These are phyloP conservation scores for Leptopilina drosophilae DNA, from an alignment of 2,888 invertebrate species.

Conservation along the genomic window DNA sequence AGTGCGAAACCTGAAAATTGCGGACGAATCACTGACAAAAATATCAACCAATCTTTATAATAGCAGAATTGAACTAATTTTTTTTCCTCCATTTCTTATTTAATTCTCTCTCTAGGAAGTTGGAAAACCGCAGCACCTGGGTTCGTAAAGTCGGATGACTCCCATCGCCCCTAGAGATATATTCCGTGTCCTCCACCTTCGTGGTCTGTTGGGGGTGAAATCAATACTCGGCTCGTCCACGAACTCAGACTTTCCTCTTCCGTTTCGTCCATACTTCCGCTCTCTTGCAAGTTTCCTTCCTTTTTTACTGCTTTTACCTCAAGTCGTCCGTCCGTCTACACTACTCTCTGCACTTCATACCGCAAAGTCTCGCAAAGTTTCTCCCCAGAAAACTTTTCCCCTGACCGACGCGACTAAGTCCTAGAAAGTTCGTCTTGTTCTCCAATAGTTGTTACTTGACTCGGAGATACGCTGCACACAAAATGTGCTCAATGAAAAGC, in stretches of 20 bases:
- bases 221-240: constrained; percentile 58
- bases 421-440: constrained; percentile 11
- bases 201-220: constrained; percentile 64
- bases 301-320: constrained; percentile 10
- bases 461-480: background rate
- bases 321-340: constrained; percentile 5
- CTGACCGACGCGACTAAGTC: constrained; percentile 1
- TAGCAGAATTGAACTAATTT: background rate
- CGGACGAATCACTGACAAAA: no score
- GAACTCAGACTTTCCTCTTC: constrained; percentile 52
- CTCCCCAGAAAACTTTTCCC: background rate
- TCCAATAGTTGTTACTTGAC: constrained; percentile 37
- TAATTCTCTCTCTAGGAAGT: constrained; percentile 46
- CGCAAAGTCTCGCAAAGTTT: constrained; percentile 19
- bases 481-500: constrained; percentile 18
- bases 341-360: background rate
- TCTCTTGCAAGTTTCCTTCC: constrained; percentile 43
- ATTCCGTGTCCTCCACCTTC: constrained; percentile 62
- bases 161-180: constrained; percentile 59
- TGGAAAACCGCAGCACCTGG: constrained; percentile 56
- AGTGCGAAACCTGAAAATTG: no score
- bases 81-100: constrained; percentile 53
- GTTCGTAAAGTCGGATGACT: constrained; percentile 64
- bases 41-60: no score
- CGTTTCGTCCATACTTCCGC: constrained; percentile 50